Evolutionary conservation across 2,888 invertebrate species (phyloP), one percentile per base, ranked within the genome.

Genomic region (Blastobasis lacticolella): DNA sequence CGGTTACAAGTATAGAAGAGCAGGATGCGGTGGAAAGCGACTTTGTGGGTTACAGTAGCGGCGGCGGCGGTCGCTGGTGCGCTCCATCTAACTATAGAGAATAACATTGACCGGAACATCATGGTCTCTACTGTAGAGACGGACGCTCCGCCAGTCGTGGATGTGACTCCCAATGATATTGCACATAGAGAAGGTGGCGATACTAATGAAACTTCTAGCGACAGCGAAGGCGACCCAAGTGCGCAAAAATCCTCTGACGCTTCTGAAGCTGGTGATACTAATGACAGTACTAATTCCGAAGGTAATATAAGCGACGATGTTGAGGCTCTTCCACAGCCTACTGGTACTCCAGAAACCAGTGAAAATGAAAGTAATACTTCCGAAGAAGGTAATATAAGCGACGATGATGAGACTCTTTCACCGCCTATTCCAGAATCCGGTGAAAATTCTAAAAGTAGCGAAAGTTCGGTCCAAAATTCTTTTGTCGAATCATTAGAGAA

Each of bases 1-100:
- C 23, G 23, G 23, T 23, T 23, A 23, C 23, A 23, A 23, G 23
- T 23, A 23, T 23, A 40, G 9, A 23, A 43, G 53, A 57, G 38
- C 59, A 67, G 50, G 55, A 73, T 74, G 72, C 58, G 59, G 57
- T 67, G 69, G 66, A 56, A 57, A 56, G 48, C 41, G 38, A 10
- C 50, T 49, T 37, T 66, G 38, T 66, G 60, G 62, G 49, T 69
- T 38, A 47, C 55, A 46, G 57, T 57, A 43, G 53, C 56, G 38
- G 42, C 68, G 46, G 50, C 57, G 38, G 51, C 52, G 10, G 49
- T 52, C 23, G 50, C 59, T 6, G 48, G 56, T 8, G 58, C 57
- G 7, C 57, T n/a, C 4, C 38, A 45, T 5, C 5, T 49, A 8
- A 10, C 44, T 4, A 49, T 49, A 44, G 49, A 49, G 10, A 10